Percentiles rank a stretch among this genome's conserved stretches.
Conservation (phyloP, 2,888 invertebrate species). For the Coelinius sp. region DNA sequence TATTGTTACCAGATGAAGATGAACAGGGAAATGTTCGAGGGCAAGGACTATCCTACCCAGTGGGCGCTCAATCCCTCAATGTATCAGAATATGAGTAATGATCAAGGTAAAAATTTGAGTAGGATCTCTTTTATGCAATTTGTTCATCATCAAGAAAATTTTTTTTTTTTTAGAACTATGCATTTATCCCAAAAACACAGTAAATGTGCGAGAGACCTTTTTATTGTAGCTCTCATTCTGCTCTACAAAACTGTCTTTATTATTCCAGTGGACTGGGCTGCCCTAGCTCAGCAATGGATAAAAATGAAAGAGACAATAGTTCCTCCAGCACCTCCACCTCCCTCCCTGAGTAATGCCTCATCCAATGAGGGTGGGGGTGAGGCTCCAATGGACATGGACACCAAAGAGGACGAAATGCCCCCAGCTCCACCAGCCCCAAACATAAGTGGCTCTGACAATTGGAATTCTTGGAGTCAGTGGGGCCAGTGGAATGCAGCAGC, state of each 20-base stretch:
- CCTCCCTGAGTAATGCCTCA: constrained; percentile 67
- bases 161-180: no score
- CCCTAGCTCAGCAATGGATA: constrained; percentile 97
- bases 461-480: constrained; percentile 67
- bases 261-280: constrained; percentile 92
- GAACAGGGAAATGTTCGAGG: constrained; percentile 72
- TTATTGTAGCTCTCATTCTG: no score
- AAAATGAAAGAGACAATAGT: constrained; percentile 89
- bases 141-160: no score
- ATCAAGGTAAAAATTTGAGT: constrained; percentile 73
- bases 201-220: no score
- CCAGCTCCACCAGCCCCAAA: constrained; percentile 69
- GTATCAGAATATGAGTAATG: constrained; percentile 86
- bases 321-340: constrained; percentile 76
- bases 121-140: no score
- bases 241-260: neutral
- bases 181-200: no score
- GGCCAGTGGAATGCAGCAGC: constrained; percentile 62
- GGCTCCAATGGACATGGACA: constrained; percentile 90
- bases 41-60: constrained; percentile 79
- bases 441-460: constrained; percentile 66
- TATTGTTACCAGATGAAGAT: constrained; percentile 59
- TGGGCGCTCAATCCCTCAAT: constrained; percentile 88
- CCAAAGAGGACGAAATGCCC: constrained; percentile 75
- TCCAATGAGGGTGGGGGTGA: constrained; percentile 80